Percentiles rank a stretch among this genome's conserved stretches.
phyloP scores from a whole-genome alignment of 1,140 invertebrate genomes.

The Caenorhabditis remanei region DNA sequence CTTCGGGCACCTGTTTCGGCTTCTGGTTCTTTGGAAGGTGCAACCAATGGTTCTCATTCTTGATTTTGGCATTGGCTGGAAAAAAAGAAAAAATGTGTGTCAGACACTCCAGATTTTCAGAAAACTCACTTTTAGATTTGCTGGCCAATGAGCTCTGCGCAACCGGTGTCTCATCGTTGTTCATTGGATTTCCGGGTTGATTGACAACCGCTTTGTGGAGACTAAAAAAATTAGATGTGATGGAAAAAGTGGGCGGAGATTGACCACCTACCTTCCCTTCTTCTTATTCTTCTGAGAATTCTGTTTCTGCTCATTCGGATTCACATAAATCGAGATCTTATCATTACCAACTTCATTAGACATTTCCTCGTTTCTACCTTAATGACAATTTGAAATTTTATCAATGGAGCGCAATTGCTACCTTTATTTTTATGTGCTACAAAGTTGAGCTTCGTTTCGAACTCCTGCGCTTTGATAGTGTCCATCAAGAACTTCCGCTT shows the following conservation, averaged over 20 bases:
- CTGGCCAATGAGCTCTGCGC: conserved; percentile 28
- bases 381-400: background rate
- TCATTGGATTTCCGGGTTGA: background rate
- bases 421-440: conserved; percentile 30
- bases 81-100: no score
- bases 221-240: background rate
- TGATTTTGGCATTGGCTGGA: no score
- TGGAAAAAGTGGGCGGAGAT: no score
- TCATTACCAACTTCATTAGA: background rate
- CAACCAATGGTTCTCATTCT: no score
- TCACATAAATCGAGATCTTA: conserved; percentile 15
- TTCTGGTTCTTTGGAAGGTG: no score
- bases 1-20: no score
- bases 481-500: conserved; percentile 34
- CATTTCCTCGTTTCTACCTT: background rate
- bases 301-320: background rate
- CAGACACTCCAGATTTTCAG: no score
- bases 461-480: conserved; percentile 7
- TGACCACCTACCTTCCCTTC: background rate
- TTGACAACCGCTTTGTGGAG: background rate
- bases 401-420: no score
- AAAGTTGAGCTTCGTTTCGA: conserved; percentile 1
- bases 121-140: conserved; percentile 14
- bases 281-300: background rate
- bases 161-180: conserved; percentile 19